Evolutionary conservation across 1,140 invertebrate genomes (phyloP).

Genomic region (Sminthurides bifidus): DNA sequence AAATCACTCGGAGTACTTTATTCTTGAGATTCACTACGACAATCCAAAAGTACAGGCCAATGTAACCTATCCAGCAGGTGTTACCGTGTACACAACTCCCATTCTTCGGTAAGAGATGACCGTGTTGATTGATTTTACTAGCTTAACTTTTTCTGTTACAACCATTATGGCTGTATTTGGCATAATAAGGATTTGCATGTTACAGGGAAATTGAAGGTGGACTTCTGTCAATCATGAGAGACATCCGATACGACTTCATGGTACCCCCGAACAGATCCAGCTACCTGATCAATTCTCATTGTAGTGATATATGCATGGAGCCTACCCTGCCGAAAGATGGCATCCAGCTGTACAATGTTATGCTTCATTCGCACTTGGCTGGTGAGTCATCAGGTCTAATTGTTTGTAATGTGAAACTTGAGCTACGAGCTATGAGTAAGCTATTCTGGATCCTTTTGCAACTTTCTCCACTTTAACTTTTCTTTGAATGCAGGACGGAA

Average conservation of each 20-base stretch:
- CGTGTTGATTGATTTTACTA: neutral
- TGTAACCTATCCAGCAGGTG: slow-evolving; percentile 51
- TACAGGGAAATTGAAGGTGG: neutral
- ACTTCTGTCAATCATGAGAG: neutral
- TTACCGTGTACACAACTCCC: too few relatives aligned
- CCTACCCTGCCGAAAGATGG: slow-evolving; percentile 56
- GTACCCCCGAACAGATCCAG: slow-evolving; percentile 9
- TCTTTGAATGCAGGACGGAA: slow-evolving; percentile 43
- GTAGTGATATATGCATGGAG: slow-evolving; percentile 52
- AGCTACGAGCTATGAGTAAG: too few relatives aligned
- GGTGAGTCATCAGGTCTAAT: too few relatives aligned
- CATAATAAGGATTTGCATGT: neutral
- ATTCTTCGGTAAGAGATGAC: slow-evolving; percentile 39
- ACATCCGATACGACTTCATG: neutral
- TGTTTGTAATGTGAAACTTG: too few relatives aligned
- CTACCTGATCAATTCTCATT: slow-evolving; percentile 46
- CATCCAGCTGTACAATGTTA: slow-evolving; percentile 64
- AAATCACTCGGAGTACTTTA: too few relatives aligned
- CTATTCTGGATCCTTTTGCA: neutral
- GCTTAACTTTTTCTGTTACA: neutral
- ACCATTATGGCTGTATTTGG: too few relatives aligned
- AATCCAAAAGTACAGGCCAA: slow-evolving; percentile 44
- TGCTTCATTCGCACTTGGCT: slow-evolving; percentile 64
- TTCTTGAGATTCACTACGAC: slow-evolving; percentile 53
- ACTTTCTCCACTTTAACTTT: neutral